These are phyloP conservation scores for Geophilus truncorum DNA, from an alignment of 2,888 invertebrate genomes.

Conservation along the genomic window DNA sequence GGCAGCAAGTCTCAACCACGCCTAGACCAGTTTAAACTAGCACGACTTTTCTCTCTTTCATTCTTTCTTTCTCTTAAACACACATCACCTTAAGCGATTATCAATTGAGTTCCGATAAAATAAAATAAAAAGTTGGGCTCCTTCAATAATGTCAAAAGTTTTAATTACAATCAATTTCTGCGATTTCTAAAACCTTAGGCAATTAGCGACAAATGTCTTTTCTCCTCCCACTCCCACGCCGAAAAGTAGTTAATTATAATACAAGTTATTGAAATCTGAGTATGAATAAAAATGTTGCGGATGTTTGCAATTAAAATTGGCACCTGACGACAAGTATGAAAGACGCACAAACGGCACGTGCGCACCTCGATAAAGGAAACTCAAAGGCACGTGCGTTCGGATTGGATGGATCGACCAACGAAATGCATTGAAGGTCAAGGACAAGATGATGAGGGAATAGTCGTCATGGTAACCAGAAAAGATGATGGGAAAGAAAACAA, in stretches of 20 bases:
- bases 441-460: background rate
- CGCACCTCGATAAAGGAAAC: background rate
- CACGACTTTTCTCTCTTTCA: background rate
- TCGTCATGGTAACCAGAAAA: background rate
- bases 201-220: no score
- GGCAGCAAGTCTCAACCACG: slow-evolving; percentile 10
- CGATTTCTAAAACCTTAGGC: no score
- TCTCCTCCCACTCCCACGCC: no score
- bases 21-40: background rate
- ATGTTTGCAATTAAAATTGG: background rate
- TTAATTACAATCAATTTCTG: background rate
- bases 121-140: background rate
- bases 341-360: background rate
- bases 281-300: background rate
- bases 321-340: background rate
- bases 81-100: background rate
- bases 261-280: background rate
- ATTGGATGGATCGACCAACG: slow-evolving; percentile 15
- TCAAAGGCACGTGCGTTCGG: background rate
- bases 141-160: background rate
- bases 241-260: background rate
- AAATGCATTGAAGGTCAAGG: slow-evolving; percentile 5
- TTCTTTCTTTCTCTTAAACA: no score
- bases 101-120: background rate
- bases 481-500: background rate